Base-by-base conservation (phyloP, 2,113 vertebrate species). In the Hystrix cristata region DNA sequence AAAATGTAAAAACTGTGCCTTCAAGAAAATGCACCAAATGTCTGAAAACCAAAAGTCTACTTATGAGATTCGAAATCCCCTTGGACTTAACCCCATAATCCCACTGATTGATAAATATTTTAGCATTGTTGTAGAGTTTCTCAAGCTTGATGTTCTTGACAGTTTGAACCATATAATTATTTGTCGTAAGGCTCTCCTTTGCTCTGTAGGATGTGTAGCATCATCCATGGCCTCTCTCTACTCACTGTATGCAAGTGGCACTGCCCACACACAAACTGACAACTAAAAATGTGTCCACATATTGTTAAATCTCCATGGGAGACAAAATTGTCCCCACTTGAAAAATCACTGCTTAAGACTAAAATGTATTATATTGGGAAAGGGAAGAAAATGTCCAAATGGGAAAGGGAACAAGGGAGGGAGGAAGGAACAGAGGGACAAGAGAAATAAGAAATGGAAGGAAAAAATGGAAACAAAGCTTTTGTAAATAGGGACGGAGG, bases 1-100 rank as follows among this genome's bases (percentile, higher is more conserved):
- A 95, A 94, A 94, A 95, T 65, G 21, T 64, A 90, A 95, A 85
- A 74, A 25, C 16, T 74, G 19, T 62, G 38, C 34, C 62, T 62
- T 62, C 46, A 51, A 25, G 15, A 43, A 85, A 93, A 65, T 9
- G 0, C 16, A 65, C 18, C 25, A 85, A 79, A 87, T 64, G 57
- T 91, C 91, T 94, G 9, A 53, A 97, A 97, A 95, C 72, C 38
- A 1, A 95, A 97, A 89, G 74, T 92, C 59, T 55, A 64, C 80
- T 87, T 87, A 53, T 92, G 53, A 95, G 97, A 94, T 55, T 94
- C 65, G 29, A 31, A 60, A 31, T 92, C 4, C 69, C 64, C 95
- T 69, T 4, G 92, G 6, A 67, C 79, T 31, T 83, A 67, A 6
- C 15, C 7, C 9, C 13, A 71, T 69, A 27, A 51, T 34, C 62